phyloP scores from a whole-genome alignment of 2,797 vertebrate genomes.

The Sebastes alutus region DNA sequence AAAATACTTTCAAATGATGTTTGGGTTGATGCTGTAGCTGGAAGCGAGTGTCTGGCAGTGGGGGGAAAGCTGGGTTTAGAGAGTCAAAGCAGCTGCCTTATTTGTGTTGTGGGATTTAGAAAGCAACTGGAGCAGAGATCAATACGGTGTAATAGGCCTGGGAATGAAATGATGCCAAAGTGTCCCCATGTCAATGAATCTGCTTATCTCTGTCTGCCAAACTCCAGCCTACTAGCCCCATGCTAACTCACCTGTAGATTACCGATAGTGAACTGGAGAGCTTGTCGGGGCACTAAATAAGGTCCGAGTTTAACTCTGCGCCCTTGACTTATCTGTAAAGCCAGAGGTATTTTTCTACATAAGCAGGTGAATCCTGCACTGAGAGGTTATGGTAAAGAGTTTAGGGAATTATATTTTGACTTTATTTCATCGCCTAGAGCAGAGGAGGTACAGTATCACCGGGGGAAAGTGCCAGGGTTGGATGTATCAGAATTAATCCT shows the following conservation, averaged over 20 bases:
- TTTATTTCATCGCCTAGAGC: constrained; percentile 30
- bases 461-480: constrained; percentile 10
- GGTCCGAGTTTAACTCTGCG: constrained; percentile 48
- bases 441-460: neutral
- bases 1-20: constrained; percentile 76
- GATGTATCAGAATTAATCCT: constrained; percentile 35
- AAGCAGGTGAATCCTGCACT: neutral
- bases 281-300: constrained; percentile 54
- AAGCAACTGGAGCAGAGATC: constrained; percentile 75
- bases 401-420: constrained; percentile 24
- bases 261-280: constrained; percentile 67
- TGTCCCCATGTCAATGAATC: constrained; percentile 81
- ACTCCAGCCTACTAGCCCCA: constrained; percentile 51
- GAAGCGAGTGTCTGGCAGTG: constrained; percentile 42
- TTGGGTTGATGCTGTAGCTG: constrained; percentile 54
- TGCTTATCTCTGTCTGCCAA: constrained; percentile 82
- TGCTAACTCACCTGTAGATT: constrained; percentile 78
- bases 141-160: constrained; percentile 81
- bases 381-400: constrained; percentile 39
- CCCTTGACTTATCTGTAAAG: constrained; percentile 57
- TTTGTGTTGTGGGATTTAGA: constrained; percentile 76
- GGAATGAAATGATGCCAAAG: constrained; percentile 79
- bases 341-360: constrained; percentile 40
- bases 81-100: constrained; percentile 69
- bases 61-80: constrained; percentile 26